A percentile compares a stretch with the other conserved stretches of the same genome.
phyloP scores from a whole-genome alignment of 2,888 invertebrate species.

The Ditula angustiorana region DNA sequence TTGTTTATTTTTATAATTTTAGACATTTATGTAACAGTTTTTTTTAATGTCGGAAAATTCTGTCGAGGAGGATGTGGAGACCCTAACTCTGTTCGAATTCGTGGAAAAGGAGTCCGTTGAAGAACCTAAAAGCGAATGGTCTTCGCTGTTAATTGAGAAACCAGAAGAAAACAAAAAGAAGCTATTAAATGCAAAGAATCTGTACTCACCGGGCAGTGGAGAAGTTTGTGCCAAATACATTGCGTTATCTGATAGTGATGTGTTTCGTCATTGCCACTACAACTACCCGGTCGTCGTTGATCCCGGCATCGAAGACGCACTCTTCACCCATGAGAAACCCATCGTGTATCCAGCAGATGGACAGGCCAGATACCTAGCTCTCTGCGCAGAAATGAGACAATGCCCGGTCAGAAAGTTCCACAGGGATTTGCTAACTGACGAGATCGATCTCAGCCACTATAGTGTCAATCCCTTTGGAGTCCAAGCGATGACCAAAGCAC shows the following conservation, averaged over 20 bases:
- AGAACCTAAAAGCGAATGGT: conserved; percentile 55
- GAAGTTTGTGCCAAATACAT: conserved; percentile 56
- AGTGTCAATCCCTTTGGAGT: conserved; percentile 53
- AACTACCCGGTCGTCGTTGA: conserved; percentile 56
- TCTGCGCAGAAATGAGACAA: conserved; percentile 56
- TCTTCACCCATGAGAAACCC: conserved; percentile 47
- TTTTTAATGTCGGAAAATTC: background rate
- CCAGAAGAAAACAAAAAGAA: conserved; percentile 50
- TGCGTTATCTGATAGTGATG: conserved; percentile 53
- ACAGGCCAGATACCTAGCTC: conserved; percentile 53
- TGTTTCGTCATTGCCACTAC: conserved; percentile 52
- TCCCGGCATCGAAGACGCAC: conserved; percentile 58
- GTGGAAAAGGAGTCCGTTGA: conserved; percentile 42
- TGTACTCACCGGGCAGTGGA: conserved; percentile 54
- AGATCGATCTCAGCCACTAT: conserved; percentile 58
- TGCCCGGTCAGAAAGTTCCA: conserved; percentile 56
- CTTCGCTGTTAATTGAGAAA: conserved; percentile 49
- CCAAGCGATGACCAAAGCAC: conserved; percentile 57
- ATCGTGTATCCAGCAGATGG: conserved; percentile 53
- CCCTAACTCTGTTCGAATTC: background rate
- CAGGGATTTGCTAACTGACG: conserved; percentile 47
- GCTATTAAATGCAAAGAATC: conserved; percentile 43
- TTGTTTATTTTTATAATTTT: background rate
- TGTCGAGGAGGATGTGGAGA: background rate
- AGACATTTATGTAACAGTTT: too few relatives aligned